Conservation (phyloP, 1,140 invertebrate genomes). For the Magallana gigas region DNA sequence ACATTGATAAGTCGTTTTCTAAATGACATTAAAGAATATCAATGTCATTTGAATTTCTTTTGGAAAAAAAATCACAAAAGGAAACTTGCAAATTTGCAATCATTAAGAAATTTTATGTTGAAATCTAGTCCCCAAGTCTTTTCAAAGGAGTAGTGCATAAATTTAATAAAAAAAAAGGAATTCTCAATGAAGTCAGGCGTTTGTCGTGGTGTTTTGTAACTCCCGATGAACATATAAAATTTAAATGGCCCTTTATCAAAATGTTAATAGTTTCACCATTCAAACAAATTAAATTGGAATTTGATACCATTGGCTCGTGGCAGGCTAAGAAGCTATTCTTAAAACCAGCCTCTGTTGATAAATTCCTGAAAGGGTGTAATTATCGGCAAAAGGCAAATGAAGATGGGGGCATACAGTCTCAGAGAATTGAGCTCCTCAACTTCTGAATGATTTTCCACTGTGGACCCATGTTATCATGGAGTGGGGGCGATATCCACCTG, state of each 20-base stretch:
- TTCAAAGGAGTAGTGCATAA: neutral
- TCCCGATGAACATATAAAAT: neutral
- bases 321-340: neutral
- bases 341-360: neutral
- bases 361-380: constrained; percentile 29
- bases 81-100: constrained; percentile 12
- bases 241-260: constrained; percentile 22
- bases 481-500: constrained; percentile 18
- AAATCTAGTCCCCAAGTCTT: neutral
- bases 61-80: neutral
- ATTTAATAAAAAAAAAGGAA: constrained; percentile 23
- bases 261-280: constrained; percentile 23
- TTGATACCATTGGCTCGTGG: constrained; percentile 27
- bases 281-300: constrained; percentile 25
- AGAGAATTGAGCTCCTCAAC: constrained; percentile 1
- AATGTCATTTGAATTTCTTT: neutral
- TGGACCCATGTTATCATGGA: neutral
- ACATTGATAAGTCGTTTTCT: neutral
- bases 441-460: constrained; percentile 1
- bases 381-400: constrained; percentile 20
- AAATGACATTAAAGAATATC: neutral
- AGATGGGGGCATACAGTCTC: neutral
- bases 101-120: constrained; percentile 4
- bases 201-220: constrained; percentile 22
- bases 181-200: neutral